Base-by-base conservation (phyloP, 2,888 invertebrate species). In the Mythimna lalbum region DNA sequence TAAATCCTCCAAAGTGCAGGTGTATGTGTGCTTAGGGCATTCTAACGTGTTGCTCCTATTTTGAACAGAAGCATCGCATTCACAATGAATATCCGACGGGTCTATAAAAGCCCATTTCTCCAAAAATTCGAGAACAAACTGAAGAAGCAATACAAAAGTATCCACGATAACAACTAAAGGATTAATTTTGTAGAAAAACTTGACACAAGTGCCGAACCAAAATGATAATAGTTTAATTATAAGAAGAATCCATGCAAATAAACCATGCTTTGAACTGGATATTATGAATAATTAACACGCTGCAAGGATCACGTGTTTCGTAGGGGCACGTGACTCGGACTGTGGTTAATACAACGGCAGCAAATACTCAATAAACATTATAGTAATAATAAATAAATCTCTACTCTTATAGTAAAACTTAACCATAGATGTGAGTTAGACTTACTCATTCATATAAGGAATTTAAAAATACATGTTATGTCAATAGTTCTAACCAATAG, bases 261-360 rank as follows among this genome's bases (percentile, higher is more conserved):
- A 49, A 61, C 57, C 66, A 56, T 64, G 61, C 33, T 76, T 78
- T 68, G 61, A 71, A 76, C 71, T 76, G 55, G 1, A 56, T 65
- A 61, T 50, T 66, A 68, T 57, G 52, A 72, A 68, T 79, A 79
- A 78, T 68, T 27, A 68, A 19, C 23, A n/a, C 47, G 43, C 23
- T 62, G 55, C 61, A 33, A 36, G 36, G 7, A 12, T 79, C 79
- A 79, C 78, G 78, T 76, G 79, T 64, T 59, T n/a, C 19, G 12
- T 33, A 9, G 0, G 2, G 17, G n/a, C 76, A 72, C 72, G 76
- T 79, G 78, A 76, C 59, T 52, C 7, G 49, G 33, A 23, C 21
- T 75, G 72, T 33, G 72, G 79, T 68, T 79, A 65, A 12, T 59
- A 50, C 62, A 50, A 52, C 55, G 17, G 60, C 63, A 61, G 62